Base-by-base conservation (phyloP, 2,797 vertebrate species). In the Setipinna tenuifilis region DNA sequence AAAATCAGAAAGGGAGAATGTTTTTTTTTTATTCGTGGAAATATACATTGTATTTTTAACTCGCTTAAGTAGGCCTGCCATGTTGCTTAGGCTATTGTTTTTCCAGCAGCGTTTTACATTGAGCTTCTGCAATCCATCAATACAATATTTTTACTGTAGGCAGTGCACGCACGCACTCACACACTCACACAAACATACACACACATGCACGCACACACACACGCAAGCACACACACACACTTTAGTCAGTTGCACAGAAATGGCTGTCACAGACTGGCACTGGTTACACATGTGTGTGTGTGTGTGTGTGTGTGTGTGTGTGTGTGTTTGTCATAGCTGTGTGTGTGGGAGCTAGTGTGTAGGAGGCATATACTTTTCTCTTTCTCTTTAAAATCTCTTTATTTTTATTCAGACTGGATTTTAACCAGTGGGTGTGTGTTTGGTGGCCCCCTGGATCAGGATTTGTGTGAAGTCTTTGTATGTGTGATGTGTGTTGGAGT, bases 331-430 rank as follows among this genome's bases (percentile, higher is more conserved):
- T 75, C 23, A 35, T 81, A 75, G 68, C 23, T 48, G 31, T 68
- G 83, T 81, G 68, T 71, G 46, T 84, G 41, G 78, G 17, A 71
- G 14, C 65, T 28, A 0, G 65, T 71, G 65, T 68, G 65, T 23
- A 28, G 65, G 65, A 68, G 25, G 65, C 65, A 31, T 68, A 31
- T 31, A 41, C 35, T 17, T 71, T 35, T 17, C 28, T 11, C 14
- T 25, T 71, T 28, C 16, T 71, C 65, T 71, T 71, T 71, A 71
- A 71, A 71, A 71, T 31, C 11, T 31, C 65, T 71, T 71, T 71
- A 71, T 71, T 71, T 35, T 31, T 41, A 71, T 71, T 71, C 65
- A 23, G 41, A 81, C 23, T 89, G 88, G 87, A 82, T 87, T 87
- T 71, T 31, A 71, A 25, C 31, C 25, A 31, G 65, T 71, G 65